These are phyloP conservation scores for Rotaria magnacalcarata DNA, from an alignment of 2,888 invertebrate species.

Conservation along the genomic window DNA sequence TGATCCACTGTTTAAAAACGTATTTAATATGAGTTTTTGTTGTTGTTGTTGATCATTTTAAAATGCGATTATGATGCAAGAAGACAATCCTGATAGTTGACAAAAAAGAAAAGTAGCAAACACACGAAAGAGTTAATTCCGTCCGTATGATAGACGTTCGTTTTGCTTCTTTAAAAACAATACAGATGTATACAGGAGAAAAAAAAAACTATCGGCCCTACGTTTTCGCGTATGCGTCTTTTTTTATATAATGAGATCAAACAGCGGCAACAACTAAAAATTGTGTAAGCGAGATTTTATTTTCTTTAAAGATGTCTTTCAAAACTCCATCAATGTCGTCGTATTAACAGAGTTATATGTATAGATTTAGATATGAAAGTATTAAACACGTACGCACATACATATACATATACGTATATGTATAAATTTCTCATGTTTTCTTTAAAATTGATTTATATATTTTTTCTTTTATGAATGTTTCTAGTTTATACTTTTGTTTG, in stretches of 20 bases:
- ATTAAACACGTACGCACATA: background rate
- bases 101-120: background rate
- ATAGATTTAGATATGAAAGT: background rate
- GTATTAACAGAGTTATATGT: background rate
- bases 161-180: background rate
- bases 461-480: background rate
- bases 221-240: background rate
- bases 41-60: background rate
- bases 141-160: background rate
- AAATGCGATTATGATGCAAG: background rate
- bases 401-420: background rate
- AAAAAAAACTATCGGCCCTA: background rate
- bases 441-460: background rate
- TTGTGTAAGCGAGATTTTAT: background rate
- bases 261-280: background rate
- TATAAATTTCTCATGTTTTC: background rate
- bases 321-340: background rate
- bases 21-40: too few species aligned
- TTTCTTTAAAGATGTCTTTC: background rate
- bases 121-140: background rate
- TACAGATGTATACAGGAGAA: background rate
- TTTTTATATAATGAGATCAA: background rate
- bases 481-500: background rate
- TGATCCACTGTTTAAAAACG: background rate
- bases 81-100: too few species aligned